Evolutionary conservation across 2,797 vertebrate genomes (phyloP).

Genomic region (Semotilus atromaculatus): DNA sequence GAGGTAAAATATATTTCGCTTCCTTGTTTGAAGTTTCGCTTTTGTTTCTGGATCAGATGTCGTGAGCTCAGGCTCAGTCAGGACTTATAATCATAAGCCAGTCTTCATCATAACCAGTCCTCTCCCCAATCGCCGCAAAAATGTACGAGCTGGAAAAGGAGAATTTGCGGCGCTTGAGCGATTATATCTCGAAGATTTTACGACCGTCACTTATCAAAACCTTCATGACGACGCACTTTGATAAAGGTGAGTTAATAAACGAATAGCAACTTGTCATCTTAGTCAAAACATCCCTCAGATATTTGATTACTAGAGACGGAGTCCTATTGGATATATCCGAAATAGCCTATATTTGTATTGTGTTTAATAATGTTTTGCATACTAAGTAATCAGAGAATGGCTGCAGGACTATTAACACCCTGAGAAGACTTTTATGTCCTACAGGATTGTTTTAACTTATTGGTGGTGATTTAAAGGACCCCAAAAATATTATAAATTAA

Average conservation of each 20-base stretch:
- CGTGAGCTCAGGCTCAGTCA: background rate
- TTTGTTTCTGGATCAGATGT: slow-evolving; percentile 8
- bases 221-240: slow-evolving; percentile 57
- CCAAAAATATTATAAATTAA: too few species aligned
- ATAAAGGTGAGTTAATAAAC: slow-evolving; percentile 40
- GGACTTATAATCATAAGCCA: background rate
- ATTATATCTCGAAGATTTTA: slow-evolving; percentile 48
- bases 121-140: background rate
- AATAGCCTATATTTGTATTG: background rate
- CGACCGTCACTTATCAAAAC: slow-evolving; percentile 60
- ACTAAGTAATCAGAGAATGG: background rate
- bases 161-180: slow-evolving; percentile 17
- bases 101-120: background rate
- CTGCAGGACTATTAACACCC: background rate
- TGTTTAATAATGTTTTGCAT: background rate
- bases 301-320: background rate
- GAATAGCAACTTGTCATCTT: background rate
- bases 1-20: background rate
- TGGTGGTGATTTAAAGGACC: background rate
- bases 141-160: slow-evolving; percentile 60
- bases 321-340: background rate
- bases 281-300: background rate
- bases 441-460: background rate
- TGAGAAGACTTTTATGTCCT: background rate
- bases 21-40: background rate